These are phyloP conservation scores for Pygocentrus nattereri DNA, from an alignment of 2,797 vertebrate genomes.

Conservation along the genomic window DNA sequence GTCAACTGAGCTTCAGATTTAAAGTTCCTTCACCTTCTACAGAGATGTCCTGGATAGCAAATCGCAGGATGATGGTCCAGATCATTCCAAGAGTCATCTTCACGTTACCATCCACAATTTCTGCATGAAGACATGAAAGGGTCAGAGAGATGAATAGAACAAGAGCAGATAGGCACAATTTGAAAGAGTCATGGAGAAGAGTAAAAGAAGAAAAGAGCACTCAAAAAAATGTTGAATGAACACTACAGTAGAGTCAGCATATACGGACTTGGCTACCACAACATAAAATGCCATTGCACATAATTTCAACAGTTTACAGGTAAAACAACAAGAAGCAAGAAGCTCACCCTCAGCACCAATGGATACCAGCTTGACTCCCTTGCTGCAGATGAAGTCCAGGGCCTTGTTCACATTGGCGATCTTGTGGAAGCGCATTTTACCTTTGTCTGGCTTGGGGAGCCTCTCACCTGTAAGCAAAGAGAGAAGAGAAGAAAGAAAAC, in stretches of 20 bases:
- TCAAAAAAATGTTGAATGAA: too few species aligned
- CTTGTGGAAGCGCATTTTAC: constrained; percentile 95
- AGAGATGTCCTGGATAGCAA: constrained; percentile 94
- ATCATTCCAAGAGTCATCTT: constrained; percentile 96
- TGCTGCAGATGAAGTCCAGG: constrained; percentile 91
- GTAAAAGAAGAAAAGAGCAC: too few species aligned
- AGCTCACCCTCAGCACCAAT: constrained; percentile 89
- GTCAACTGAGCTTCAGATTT: not conserved
- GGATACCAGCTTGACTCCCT: constrained; percentile 90
- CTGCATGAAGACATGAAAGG: constrained; percentile 64
- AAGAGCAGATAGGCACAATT: not conserved
- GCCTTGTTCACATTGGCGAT: constrained; percentile 94
- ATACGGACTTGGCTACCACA: not conserved
- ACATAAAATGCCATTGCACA: not conserved
- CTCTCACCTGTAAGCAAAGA: constrained; percentile 80
- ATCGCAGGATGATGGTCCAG: constrained; percentile 95
- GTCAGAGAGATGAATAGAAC: not conserved
- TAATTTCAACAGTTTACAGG: not conserved
- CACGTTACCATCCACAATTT: constrained; percentile 90
- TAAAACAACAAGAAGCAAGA: not conserved
- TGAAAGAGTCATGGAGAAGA: not conserved
- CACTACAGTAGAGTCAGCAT: not conserved
- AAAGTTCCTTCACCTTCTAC: constrained; percentile 84
- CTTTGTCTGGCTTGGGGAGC: constrained; percentile 91
- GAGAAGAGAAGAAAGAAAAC: not conserved